These are phyloP conservation scores for Fregata magnificens DNA, from an alignment of 2,113 vertebrate genomes.

Conservation along the genomic window DNA sequence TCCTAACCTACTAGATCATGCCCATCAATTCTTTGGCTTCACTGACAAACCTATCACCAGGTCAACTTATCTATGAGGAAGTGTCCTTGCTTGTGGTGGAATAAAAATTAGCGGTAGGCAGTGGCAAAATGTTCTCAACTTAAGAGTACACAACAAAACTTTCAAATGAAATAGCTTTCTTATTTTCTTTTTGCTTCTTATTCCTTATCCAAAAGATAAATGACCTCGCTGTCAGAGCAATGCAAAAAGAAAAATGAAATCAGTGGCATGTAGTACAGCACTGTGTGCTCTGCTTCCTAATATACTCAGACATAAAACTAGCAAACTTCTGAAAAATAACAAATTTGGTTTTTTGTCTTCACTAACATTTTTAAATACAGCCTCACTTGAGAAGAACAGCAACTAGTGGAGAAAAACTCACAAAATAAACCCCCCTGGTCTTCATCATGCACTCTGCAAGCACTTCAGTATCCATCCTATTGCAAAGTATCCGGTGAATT, in stretches of 20 bases:
- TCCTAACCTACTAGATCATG: background rate
- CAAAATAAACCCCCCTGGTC: background rate
- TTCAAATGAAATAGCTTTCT: background rate
- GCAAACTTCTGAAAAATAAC: background rate
- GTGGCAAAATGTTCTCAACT: background rate
- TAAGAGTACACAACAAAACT: background rate
- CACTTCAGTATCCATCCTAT: background rate
- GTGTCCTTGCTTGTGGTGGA: background rate
- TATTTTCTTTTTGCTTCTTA: background rate
- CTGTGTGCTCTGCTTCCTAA: background rate
- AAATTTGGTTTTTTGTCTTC: background rate
- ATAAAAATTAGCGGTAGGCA: background rate
- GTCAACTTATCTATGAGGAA: background rate
- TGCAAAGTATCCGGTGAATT: background rate
- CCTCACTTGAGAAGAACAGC: background rate
- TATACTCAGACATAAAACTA: background rate
- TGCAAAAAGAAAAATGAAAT: conserved; percentile 24
- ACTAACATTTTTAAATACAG: background rate
- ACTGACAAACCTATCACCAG: background rate
- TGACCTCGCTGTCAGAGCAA: conserved; percentile 12
- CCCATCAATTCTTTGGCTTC: background rate
- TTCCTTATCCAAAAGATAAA: conserved; percentile 4
- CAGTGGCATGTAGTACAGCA: background rate
- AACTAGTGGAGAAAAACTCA: background rate
- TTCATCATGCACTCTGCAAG: background rate